Conservation (phyloP, 2,888 invertebrate genomes). For the Gasteruption jaculator region DNA sequence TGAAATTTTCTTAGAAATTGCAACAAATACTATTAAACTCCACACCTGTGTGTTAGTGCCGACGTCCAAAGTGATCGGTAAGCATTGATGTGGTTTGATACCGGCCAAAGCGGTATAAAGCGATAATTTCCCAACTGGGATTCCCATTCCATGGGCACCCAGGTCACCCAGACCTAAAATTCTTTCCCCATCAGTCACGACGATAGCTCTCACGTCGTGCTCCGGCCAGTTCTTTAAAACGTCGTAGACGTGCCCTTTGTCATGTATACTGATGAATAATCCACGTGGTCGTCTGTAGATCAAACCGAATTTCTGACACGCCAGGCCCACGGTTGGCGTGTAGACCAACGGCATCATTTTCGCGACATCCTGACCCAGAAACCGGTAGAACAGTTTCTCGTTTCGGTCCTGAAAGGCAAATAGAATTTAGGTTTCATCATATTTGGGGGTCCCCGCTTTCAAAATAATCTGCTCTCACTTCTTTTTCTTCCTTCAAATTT, state of each 20-base stretch:
- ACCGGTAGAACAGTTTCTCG: constrained; percentile 91
- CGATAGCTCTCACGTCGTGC: constrained; percentile 79
- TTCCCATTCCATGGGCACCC: constrained; percentile 98
- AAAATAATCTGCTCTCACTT: too few relatives aligned
- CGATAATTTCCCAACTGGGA: constrained; percentile 94
- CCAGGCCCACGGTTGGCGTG: constrained; percentile 96
- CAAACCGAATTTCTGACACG: constrained; percentile 95
- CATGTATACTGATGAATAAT: constrained; percentile 92
- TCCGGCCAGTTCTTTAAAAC: constrained; percentile 94
- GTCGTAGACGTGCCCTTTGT: constrained; percentile 92
- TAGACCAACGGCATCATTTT: constrained; percentile 98
- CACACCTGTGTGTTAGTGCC: constrained; percentile 78
- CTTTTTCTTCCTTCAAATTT: too few relatives aligned
- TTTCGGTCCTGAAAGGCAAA: constrained; percentile 75
- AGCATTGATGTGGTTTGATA: constrained; percentile 90
- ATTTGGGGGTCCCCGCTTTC: too few relatives aligned
- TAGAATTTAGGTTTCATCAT: not conserved
- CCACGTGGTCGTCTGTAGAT: constrained; percentile 89
- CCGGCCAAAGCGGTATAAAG: constrained; percentile 97
- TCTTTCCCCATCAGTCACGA: constrained; percentile 97
- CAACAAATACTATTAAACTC: not conserved
- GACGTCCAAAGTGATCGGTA: constrained; percentile 92
- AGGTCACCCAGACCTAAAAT: constrained; percentile 97
- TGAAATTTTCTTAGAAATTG: not conserved
- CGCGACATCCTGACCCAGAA: constrained; percentile 81